Evolutionary conservation across 2,113 vertebrate genomes (phyloP).

Genomic region (Solenodon paradoxus): DNA sequence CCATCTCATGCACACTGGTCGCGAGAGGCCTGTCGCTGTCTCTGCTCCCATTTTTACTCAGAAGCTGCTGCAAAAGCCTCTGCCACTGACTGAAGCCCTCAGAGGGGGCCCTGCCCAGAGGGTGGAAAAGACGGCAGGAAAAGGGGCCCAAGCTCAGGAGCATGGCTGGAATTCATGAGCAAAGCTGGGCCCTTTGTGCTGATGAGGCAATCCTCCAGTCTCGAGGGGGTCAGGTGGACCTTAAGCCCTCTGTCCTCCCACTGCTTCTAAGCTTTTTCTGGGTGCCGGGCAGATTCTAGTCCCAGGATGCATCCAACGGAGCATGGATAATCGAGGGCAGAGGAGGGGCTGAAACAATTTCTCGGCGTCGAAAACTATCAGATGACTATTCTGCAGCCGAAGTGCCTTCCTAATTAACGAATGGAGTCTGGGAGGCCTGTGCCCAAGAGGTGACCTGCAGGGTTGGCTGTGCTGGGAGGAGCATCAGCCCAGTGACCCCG

Average conservation of each 20-base stretch:
- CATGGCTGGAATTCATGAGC: not conserved
- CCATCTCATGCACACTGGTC: conserved; percentile 68
- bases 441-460: conserved; percentile 1
- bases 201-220: too few relatives aligned
- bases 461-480: not conserved
- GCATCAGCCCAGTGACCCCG: not conserved
- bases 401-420: conserved; percentile 67
- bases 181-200: not conserved
- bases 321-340: conserved; percentile 68
- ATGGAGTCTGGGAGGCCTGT: conserved; percentile 25
- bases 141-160: not conserved
- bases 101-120: not conserved
- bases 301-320: conserved; percentile 47
- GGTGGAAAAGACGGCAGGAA: not conserved
- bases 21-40: not conserved
- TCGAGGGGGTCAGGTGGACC: not conserved
- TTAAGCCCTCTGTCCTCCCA: not conserved
- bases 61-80: not conserved
- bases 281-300: not conserved
- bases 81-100: not conserved
- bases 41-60: not conserved
- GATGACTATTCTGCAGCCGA: conserved; percentile 62
- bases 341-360: conserved; percentile 64
- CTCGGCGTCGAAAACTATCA: conserved; percentile 62
- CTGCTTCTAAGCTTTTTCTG: not conserved